Percentiles rank a stretch among this genome's conserved stretches.
These are phyloP conservation scores for Sympetrum striolatum DNA, from an alignment of 2,888 invertebrate genomes.

Conservation along the genomic window DNA sequence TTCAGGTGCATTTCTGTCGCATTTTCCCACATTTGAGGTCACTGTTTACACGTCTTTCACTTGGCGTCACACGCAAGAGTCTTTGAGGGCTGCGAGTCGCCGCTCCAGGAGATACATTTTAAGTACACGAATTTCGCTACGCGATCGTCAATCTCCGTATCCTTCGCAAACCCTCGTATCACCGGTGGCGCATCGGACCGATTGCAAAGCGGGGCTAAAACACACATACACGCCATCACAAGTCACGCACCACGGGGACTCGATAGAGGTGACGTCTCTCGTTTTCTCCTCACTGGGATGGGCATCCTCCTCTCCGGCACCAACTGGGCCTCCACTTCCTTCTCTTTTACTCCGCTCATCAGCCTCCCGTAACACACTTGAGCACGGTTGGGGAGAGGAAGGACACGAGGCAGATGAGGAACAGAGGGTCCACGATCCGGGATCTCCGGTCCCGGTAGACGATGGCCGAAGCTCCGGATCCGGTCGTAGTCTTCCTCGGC, in stretches of 20 bases:
- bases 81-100: no score
- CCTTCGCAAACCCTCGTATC: not conserved
- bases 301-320: not conserved
- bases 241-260: not conserved
- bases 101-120: not conserved
- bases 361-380: not conserved
- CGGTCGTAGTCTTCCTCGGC: constrained; percentile 69
- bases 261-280: not conserved
- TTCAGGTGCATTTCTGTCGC: no score
- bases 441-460: not conserved
- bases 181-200: not conserved
- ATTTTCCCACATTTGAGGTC: no score
- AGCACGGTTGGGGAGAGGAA: not conserved
- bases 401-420: not conserved
- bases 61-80: no score
- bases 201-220: not conserved
- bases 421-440: not conserved
- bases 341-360: not conserved
- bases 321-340: not conserved
- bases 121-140: not conserved
- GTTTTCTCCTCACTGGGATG: not conserved
- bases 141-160: no score
- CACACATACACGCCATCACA: not conserved
- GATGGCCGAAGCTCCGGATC: not conserved
- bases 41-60: no score